Conservation (phyloP, 1,140 invertebrate genomes). For the Bilobella aurantiaca region DNA sequence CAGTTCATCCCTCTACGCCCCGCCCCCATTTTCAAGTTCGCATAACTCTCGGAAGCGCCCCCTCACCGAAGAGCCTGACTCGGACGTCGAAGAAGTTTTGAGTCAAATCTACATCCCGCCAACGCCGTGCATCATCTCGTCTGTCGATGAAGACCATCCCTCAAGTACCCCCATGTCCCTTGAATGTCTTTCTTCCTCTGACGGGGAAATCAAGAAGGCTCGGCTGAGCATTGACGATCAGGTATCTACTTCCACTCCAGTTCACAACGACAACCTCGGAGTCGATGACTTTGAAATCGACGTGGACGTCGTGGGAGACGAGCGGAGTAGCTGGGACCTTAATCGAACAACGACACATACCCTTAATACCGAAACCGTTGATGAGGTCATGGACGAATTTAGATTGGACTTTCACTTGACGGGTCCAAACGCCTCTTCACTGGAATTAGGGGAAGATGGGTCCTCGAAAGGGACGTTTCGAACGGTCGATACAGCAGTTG, state of each 20-base stretch:
- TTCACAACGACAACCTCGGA: background rate
- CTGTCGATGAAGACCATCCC: constrained; percentile 40
- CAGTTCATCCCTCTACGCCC: constrained; percentile 7
- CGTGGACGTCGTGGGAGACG: constrained; percentile 27
- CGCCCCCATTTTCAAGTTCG: constrained; percentile 14
- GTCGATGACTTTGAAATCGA: constrained; percentile 26
- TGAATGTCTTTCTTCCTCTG: background rate
- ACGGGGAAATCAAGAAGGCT: constrained; percentile 4
- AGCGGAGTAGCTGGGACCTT: constrained; percentile 29
- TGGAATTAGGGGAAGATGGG: constrained; percentile 7
- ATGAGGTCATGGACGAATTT: constrained; percentile 7
- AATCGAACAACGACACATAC: background rate
- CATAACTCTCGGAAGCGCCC: constrained; percentile 20
- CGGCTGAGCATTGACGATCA: constrained; percentile 9
- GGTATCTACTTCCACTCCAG: background rate
- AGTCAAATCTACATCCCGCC: constrained; percentile 61
- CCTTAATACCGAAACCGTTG: background rate
- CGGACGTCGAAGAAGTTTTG: constrained; percentile 48
- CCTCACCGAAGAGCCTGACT: constrained; percentile 46
- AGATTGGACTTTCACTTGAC: background rate
- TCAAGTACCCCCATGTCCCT: background rate
- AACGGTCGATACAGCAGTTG: constrained; percentile 1
- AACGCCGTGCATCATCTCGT: constrained; percentile 54
- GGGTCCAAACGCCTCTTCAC: background rate
- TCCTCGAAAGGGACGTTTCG: background rate